Evolutionary conservation across 2,888 invertebrate species (phyloP), one percentile per base, ranked within the genome.

Genomic region (Cyaniris semiargus): DNA sequence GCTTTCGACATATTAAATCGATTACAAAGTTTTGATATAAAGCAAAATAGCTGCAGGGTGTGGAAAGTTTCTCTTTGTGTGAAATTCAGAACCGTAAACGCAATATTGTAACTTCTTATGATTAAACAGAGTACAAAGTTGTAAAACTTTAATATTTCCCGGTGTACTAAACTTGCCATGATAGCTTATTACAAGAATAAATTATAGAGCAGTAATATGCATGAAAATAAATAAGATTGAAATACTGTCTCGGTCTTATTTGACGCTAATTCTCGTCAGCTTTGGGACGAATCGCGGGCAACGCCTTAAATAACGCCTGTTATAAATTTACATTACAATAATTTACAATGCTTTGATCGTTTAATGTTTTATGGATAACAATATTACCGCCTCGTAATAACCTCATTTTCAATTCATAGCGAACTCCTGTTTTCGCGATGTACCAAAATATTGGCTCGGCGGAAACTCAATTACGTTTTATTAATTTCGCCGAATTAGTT

Each of bases 71-170:
- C 72, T 48, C 48, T 72, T 74, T 48, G 53, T 48, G 48, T 7
- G 48, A 74, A 48, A 48, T 48, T 48, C 74, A 27, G 23, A 48
- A 74, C 53, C 53, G 7, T 38, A 72, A 72, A 72, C 72, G n/a
- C 44, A 48, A 31, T 66, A 27, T 15, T 66, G 66, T 15, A 53
- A 74, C 21, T 27, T 74, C 53, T 53, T 53, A 48, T 74, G 74
- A 74, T 74, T 74, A 74, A 74, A 74, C 53, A 53, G 13, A 48
- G 74, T 53, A 53, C 74, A 7, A 53, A 74, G 74, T 72, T 72
- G 15, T 74, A 23, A 53, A 74, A 74, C 18, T 53, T 74, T 27
- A 48, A 53, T 74, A 74, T 74, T 31, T 27, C n/a, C 27, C 21
- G 72, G 23, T 27, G 66, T 66, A 5, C 23, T 13, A 15, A 66